These are phyloP conservation scores for Buceros bicornis DNA, from an alignment of 2,797 vertebrate genomes.

Conservation along the genomic window DNA sequence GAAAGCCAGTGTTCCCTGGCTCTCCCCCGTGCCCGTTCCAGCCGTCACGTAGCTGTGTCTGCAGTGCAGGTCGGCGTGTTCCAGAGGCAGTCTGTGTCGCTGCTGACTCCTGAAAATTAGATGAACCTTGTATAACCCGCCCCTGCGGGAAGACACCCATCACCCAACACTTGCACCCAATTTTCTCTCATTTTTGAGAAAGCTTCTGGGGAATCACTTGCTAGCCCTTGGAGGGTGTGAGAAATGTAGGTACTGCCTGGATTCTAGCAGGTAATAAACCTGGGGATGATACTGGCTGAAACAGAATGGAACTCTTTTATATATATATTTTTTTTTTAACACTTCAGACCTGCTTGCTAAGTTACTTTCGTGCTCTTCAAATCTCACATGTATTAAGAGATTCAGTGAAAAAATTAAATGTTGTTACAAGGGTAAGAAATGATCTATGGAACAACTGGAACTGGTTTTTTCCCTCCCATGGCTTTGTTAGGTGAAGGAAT, in stretches of 20 bases:
- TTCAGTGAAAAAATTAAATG: not conserved
- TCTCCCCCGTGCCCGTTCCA: fast-evolving
- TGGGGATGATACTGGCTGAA: not conserved
- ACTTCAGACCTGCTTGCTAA: not conserved
- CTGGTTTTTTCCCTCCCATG: not conserved
- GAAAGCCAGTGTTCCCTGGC: not conserved
- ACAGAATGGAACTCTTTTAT: not conserved
- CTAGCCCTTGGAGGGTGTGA: not conserved
- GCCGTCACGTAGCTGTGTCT: not conserved
- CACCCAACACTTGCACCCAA: not conserved
- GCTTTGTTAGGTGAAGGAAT: not conserved
- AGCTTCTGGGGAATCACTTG: not conserved
- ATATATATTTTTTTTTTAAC: not conserved
- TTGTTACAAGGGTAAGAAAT: not conserved
- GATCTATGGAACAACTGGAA: not conserved
- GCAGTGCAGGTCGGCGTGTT: not conserved
- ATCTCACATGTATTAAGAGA: not conserved
- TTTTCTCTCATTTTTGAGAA: not conserved
- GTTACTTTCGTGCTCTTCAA: not conserved
- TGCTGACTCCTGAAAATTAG: not conserved
- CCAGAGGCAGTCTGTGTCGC: not conserved
- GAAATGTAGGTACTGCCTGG: not conserved
- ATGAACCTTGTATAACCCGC: not conserved
- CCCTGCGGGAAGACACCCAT: not conserved
- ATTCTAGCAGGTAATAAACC: not conserved